phyloP scores from a whole-genome alignment of 2,113 vertebrate species.

The Tenrec ecaudatus region DNA sequence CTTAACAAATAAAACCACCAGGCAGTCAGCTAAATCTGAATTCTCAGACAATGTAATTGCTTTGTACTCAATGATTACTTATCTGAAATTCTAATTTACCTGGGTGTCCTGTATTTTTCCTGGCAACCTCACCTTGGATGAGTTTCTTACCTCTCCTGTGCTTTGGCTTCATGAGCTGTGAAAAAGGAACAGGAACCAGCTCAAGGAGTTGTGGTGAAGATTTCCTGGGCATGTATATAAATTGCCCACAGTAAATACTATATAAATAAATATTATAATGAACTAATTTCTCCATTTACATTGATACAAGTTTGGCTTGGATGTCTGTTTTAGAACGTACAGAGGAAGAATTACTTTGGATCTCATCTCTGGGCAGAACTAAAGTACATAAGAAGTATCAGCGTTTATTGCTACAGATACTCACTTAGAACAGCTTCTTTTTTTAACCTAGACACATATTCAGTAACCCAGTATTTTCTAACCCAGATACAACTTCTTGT shows the following conservation, averaged over 20 bases:
- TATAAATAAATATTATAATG: constrained; percentile 8
- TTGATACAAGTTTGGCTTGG: constrained; percentile 33
- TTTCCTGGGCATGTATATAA: not conserved
- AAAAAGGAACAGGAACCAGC: not conserved
- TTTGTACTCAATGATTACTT: constrained; percentile 5
- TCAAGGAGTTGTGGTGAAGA: constrained; percentile 2
- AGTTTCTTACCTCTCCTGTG: constrained; percentile 3
- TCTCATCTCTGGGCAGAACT: constrained; percentile 40
- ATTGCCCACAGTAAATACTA: not conserved
- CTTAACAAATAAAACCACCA: constrained; percentile 51
- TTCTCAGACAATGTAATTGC: constrained; percentile 18
- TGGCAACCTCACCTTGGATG: constrained; percentile 10
- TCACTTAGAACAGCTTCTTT: constrained; percentile 40
- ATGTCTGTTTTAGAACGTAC: constrained; percentile 29
- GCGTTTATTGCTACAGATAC: constrained; percentile 5
- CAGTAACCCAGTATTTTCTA: constrained; percentile 70
- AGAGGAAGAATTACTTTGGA: constrained; percentile 37
- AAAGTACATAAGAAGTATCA: not conserved
- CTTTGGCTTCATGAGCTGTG: constrained; percentile 44
- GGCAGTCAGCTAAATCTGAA: not conserved
- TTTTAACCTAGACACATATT: constrained; percentile 53
- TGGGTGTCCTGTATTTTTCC: not conserved
- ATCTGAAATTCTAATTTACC: constrained; percentile 58
- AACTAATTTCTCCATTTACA: constrained; percentile 28
- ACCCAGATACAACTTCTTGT: constrained; percentile 66